A percentile compares a stretch with the other conserved stretches of the same genome.
Evolutionary conservation across 2,797 vertebrate species (phyloP).

Genomic region (Thunnus albacares): DNA sequence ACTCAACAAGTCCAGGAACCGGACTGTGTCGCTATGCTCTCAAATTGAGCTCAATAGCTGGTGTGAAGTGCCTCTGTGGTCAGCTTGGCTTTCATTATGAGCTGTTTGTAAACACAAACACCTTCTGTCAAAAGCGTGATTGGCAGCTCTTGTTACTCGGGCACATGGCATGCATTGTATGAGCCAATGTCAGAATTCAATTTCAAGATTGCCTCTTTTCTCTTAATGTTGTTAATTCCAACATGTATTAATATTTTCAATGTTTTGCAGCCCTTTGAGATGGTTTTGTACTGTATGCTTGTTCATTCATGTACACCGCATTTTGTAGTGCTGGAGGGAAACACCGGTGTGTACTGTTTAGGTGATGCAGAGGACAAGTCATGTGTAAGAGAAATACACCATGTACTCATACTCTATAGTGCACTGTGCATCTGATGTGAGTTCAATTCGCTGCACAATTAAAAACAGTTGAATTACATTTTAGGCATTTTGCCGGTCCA

Average conservation of each 20-base stretch:
- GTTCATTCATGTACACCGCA: not conserved
- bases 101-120: constrained; percentile 52
- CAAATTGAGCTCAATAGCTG: constrained; percentile 7
- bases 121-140: constrained; percentile 41
- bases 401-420: not conserved
- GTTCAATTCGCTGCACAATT: not conserved
- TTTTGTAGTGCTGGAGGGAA: not conserved
- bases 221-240: not conserved
- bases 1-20: constrained; percentile 53
- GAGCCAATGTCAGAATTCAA: constrained; percentile 12
- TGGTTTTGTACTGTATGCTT: not conserved
- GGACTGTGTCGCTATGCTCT: constrained; percentile 28
- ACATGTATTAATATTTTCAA: not conserved
- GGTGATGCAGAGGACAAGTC: not conserved
- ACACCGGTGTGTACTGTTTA: not conserved
- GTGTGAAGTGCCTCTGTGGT: constrained; percentile 24
- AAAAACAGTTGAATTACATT: not conserved
- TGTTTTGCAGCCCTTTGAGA: not conserved
- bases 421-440: not conserved
- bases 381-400: not conserved
- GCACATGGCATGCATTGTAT: constrained; percentile 8
- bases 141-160: constrained; percentile 24
- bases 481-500: not conserved
- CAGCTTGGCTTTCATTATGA: constrained; percentile 25
- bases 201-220: constrained; percentile 9